Base-by-base conservation (phyloP, 1,140 invertebrate species). In the Himalopsyche phryganea region DNA sequence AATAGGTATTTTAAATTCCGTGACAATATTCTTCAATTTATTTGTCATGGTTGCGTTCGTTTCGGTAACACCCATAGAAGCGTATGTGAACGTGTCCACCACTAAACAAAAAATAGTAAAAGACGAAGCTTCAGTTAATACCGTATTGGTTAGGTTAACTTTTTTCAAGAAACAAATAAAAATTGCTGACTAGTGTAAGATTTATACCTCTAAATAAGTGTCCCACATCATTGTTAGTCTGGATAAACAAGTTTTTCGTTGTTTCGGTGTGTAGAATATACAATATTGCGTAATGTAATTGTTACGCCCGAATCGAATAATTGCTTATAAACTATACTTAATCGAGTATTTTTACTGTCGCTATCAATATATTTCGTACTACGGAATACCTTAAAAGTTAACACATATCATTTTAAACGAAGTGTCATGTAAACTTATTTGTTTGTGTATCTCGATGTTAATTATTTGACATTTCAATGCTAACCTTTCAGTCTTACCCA, bases 401-500 rank as follows among this genome's bases (percentile, higher is more conserved):
- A 3, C 11, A 11, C 11, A 14, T 2, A 15, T 14, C 18, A 10
- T 17, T 45, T 17, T 17, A 14, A 15, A 14, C 42, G 18, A 15
- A 36, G 18, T 48, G 54, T 40, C 47, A 50, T 19, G 28, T 45
- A 15, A 42, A 44, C 19, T 50, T 50, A 14, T 5, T 50, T 50
- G 54, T 57, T 57, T 57, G 54, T 46, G 47, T 50, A 35, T 15
- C 13, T 50, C 41, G 33, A 20, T 44, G 38, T 50, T 18, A 18
- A 59, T 46, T 59, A 52, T 59, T 59, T 59, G 57, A 59, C 57
- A 59, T 59, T 59, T 59, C 41, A 35, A 49, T 65, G 61, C 64
- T 72, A 75, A 74, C 72, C 71, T 71, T 69, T 35, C 42, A 75
- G 69, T 68, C 44, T 45, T 69, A 66, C 56, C 53, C 69, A 70